Conservation (phyloP, 37 sponge, comb jelly and placozoan species). For the Chondrilla cf. caribensis region DNA sequence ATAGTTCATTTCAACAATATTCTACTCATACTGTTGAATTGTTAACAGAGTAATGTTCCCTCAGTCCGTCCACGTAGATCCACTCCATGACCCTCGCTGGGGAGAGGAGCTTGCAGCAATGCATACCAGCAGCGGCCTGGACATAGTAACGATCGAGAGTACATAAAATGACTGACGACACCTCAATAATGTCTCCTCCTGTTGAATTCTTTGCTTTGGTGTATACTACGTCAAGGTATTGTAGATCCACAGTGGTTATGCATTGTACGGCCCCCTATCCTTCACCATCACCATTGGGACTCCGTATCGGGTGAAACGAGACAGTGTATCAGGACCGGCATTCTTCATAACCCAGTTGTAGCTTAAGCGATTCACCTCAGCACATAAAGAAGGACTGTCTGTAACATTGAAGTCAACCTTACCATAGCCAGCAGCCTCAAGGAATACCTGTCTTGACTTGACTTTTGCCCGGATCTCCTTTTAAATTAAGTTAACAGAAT, state of each 20-base stretch:
- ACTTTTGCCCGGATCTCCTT: slow-evolving; percentile 32
- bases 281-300: slow-evolving; percentile 63
- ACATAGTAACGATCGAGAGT: slow-evolving; percentile 49
- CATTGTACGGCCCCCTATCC: slow-evolving; percentile 71
- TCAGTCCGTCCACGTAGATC: slow-evolving; percentile 78
- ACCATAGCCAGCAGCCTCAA: slow-evolving; percentile 27
- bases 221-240: slow-evolving; percentile 43
- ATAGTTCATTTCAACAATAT: too few species aligned
- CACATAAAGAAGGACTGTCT: slow-evolving; percentile 21
- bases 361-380: slow-evolving; percentile 45
- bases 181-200: slow-evolving; percentile 38
- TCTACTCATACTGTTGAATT: too few species aligned
- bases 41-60: slow-evolving; percentile 53
- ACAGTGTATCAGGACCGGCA: slow-evolving; percentile 20
- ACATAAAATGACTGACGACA: slow-evolving; percentile 45
- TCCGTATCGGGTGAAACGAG: slow-evolving; percentile 42
- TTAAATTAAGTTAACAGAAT: too few species aligned
- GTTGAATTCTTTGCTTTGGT: slow-evolving; percentile 20
- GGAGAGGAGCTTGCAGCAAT: slow-evolving; percentile 81
- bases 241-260: slow-evolving; percentile 64
- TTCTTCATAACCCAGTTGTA: slow-evolving; percentile 39
- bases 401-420: slow-evolving; percentile 30
- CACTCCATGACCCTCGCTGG: slow-evolving; percentile 86
- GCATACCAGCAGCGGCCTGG: slow-evolving; percentile 52
- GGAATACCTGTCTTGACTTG: slow-evolving; percentile 38